Conservation (phyloP, 2,797 vertebrate genomes). For the Neostethus bicornis region DNA sequence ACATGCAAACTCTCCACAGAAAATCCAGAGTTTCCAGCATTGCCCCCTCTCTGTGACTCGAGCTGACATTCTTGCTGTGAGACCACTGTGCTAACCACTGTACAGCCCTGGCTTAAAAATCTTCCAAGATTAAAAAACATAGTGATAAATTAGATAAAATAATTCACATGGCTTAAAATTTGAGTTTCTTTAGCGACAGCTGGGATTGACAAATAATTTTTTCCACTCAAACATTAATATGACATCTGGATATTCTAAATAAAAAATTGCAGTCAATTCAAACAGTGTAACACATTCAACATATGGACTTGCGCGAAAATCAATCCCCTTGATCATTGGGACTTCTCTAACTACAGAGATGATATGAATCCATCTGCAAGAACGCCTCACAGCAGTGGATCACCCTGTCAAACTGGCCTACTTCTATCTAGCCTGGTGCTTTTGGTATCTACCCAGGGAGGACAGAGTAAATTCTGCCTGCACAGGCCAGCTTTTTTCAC, state of each 20-base stretch:
- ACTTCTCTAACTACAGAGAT: constrained; percentile 40
- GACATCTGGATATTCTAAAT: constrained; percentile 6
- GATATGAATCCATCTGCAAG: constrained; percentile 48
- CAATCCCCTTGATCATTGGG: constrained; percentile 8
- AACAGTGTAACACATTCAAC: not conserved
- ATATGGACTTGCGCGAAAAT: constrained; percentile 11
- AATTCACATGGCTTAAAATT: constrained; percentile 10
- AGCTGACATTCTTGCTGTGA: too few relatives aligned
- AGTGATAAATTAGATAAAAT: too few relatives aligned
- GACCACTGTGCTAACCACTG: too few relatives aligned
- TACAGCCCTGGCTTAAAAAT: too few relatives aligned
- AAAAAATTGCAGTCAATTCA: not conserved
- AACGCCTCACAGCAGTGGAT: constrained; percentile 43
- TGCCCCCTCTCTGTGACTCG: too few relatives aligned
- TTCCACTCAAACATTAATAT: constrained; percentile 20
- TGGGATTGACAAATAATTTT: constrained; percentile 5
- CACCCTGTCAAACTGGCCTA: constrained; percentile 66
- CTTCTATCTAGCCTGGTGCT: constrained; percentile 49
- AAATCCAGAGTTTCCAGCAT: too few relatives aligned
- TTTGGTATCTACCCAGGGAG: constrained; percentile 41
- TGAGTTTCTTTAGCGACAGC: not conserved
- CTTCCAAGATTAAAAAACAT: too few relatives aligned
- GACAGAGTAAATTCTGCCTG: constrained; percentile 31
- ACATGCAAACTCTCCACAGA: too few relatives aligned
- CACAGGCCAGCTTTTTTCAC: constrained; percentile 17